Evolutionary conservation across 2,113 vertebrate species (phyloP).

Genomic region (Podocnemis expansa): DNA sequence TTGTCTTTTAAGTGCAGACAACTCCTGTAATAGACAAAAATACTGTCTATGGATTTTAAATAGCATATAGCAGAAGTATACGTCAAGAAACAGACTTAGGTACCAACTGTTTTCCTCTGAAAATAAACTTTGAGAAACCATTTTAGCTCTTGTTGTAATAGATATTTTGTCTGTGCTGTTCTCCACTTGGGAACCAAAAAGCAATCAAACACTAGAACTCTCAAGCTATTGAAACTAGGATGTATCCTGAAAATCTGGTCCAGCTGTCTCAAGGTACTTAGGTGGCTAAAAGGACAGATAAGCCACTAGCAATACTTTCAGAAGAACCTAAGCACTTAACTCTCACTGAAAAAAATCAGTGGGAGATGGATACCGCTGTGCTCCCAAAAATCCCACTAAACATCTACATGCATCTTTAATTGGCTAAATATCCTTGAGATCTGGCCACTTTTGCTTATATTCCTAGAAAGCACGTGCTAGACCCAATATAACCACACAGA

Average conservation of each 20-base stretch:
- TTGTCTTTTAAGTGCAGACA: not conserved
- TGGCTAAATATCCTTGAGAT: not conserved
- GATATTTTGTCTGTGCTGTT: not conserved
- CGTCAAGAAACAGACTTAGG: not conserved
- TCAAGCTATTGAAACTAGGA: not conserved
- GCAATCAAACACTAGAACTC: not conserved
- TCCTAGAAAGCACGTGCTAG: not conserved
- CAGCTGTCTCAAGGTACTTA: not conserved
- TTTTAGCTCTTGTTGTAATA: not conserved
- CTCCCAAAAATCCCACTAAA: not conserved
- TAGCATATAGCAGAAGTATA: not conserved
- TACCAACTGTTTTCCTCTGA: not conserved
- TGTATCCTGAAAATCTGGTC: not conserved
- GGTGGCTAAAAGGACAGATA: not conserved
- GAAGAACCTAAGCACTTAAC: not conserved
- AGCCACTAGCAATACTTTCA: not conserved
- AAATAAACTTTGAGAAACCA: not conserved
- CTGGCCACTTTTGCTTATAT: not conserved
- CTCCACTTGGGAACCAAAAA: not conserved
- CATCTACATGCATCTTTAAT: not conserved
- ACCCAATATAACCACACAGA: not conserved
- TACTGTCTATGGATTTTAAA: not conserved
- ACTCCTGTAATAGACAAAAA: not conserved
- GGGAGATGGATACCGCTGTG: fast-evolving
- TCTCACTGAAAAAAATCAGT: not conserved